A percentile compares a stretch with the other conserved stretches of the same genome.
Conservation (phyloP, 2,113 vertebrate genomes). For the Erythrocercus mccallii region DNA sequence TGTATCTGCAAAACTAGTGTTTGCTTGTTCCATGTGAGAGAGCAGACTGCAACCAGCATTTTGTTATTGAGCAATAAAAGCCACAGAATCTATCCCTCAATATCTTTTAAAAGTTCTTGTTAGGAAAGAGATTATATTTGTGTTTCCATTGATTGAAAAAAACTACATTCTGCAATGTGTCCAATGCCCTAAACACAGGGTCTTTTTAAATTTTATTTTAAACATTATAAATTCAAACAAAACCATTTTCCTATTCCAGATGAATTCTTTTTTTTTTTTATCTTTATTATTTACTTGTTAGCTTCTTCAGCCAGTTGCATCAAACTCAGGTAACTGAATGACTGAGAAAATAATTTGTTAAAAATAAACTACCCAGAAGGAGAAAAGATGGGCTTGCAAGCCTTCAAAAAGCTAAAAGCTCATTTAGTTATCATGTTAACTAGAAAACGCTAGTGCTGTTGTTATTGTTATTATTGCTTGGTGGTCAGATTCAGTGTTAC, state of each 20-base stretch:
- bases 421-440: not conserved
- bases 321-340: not conserved
- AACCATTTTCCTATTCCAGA: not conserved
- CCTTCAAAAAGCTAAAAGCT: not conserved
- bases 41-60: not conserved
- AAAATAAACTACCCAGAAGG: not conserved
- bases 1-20: not conserved
- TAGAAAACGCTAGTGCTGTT: not conserved
- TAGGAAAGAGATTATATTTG: not conserved
- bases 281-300: not conserved
- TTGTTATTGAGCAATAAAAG: not conserved
- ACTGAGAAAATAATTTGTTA: not conserved
- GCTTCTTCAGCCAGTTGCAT: not conserved
- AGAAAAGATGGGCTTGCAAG: not conserved
- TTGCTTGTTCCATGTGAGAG: not conserved
- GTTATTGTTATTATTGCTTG: not conserved
- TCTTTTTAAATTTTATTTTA: not conserved
- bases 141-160: not conserved
- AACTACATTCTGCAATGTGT: not conserved
- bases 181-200: not conserved
- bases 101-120: not conserved
- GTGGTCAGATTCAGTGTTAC: not conserved
- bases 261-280: not conserved
- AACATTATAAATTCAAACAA: not conserved
- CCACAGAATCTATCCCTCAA: not conserved